These are phyloP conservation scores for Ladona fulva DNA, from an alignment of 1,140 invertebrate species.

Conservation along the genomic window DNA sequence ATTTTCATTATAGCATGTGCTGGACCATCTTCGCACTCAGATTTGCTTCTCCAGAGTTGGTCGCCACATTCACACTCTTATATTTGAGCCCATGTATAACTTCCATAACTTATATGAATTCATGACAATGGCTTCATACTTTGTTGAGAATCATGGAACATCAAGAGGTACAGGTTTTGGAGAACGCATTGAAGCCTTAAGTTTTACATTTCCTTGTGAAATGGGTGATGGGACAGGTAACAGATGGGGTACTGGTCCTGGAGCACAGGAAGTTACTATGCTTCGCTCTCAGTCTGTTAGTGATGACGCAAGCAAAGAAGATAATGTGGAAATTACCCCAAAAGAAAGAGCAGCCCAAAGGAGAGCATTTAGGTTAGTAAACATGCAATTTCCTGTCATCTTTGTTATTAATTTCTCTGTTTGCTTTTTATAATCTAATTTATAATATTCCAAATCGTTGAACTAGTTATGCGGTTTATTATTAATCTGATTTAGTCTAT, in stretches of 20 bases:
- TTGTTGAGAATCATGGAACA: constrained; percentile 40
- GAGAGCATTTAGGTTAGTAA: background rate
- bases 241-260: constrained; percentile 41
- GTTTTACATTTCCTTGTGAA: constrained; percentile 74
- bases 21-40: constrained; percentile 66
- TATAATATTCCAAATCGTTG: too few relatives aligned
- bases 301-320: background rate
- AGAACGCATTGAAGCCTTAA: constrained; percentile 48
- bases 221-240: constrained; percentile 48
- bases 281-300: background rate
- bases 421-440: too few relatives aligned
- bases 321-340: background rate
- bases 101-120: constrained; percentile 80
- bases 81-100: constrained; percentile 65
- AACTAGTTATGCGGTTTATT: too few relatives aligned
- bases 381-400: background rate
- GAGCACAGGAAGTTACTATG: background rate
- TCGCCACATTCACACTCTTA: constrained; percentile 51
- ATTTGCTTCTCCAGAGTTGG: constrained; percentile 63
- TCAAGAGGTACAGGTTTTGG: constrained; percentile 39
- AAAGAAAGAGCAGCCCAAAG: background rate
- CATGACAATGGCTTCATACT: constrained; percentile 70
- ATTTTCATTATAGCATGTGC: constrained; percentile 44
- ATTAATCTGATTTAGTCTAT: too few relatives aligned
- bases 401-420: background rate